phyloP scores from a whole-genome alignment of 1,140 invertebrate genomes.

The Drosophila tristis region DNA sequence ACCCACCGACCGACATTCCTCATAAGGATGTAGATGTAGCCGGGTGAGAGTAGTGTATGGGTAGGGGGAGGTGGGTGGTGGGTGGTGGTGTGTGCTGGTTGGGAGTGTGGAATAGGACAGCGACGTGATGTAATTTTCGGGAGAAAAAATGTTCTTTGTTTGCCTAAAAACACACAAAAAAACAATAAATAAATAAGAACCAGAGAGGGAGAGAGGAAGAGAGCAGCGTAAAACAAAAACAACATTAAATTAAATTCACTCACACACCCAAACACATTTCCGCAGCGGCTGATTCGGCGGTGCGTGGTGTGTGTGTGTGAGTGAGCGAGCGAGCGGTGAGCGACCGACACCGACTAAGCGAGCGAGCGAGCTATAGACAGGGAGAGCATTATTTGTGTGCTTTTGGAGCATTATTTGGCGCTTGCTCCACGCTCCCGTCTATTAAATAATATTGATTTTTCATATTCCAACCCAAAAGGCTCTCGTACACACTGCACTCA shows the following conservation, averaged over 20 bases:
- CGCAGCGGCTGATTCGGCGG: too few species aligned
- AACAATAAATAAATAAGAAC: conserved; percentile 71
- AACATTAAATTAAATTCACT: conserved; percentile 73
- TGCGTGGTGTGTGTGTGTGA: conserved; percentile 16
- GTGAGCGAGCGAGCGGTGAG: conserved; percentile 6
- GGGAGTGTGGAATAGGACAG: conserved; percentile 20
- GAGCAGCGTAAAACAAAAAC: conserved; percentile 69
- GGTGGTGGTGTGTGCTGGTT: not conserved
- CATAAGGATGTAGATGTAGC: conserved; percentile 42
- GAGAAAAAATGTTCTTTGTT: conserved; percentile 71
- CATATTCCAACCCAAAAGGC: conserved; percentile 65
- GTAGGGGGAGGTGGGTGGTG: not conserved
- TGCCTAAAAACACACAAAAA: conserved; percentile 48
- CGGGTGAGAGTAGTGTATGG: conserved; percentile 23
- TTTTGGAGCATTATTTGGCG: conserved; percentile 64
- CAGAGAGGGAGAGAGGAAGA: conserved; percentile 36
- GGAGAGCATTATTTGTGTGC: conserved; percentile 40
- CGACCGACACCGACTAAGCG: not conserved
- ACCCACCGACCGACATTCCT: conserved; percentile 53
- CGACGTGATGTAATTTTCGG: conserved; percentile 70
- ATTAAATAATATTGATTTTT: conserved; percentile 83
- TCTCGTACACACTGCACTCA: conserved; percentile 37
- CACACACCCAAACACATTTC: conserved; percentile 1
- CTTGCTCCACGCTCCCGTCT: conserved; percentile 51
- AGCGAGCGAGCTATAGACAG: conserved; percentile 23